These are phyloP conservation scores for Astreopora myriophthalma DNA, from an alignment of 64 coral and sea anemone genomes.

Conservation along the genomic window DNA sequence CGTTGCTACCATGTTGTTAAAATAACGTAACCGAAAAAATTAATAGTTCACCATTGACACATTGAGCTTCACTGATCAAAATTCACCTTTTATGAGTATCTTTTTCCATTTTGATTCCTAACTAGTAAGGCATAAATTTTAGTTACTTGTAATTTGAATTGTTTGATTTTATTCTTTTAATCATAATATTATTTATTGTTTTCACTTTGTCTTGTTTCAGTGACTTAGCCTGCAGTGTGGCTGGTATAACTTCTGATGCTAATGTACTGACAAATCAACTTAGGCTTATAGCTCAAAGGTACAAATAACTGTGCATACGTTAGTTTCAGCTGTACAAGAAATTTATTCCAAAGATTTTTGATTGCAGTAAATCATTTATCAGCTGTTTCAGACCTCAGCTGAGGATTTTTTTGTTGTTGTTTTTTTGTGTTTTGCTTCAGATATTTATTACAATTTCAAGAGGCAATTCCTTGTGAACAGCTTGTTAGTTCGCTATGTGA, in stretches of 20 bases:
- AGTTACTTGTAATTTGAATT: no score
- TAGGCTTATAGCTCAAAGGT: constrained; percentile 96
- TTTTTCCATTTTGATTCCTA: no score
- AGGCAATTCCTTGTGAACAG: constrained; percentile 98
- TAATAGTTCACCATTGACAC: no score
- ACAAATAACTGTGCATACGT: not conserved
- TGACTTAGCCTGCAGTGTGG: constrained; percentile 98
- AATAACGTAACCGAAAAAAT: no score
- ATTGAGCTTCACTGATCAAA: no score
- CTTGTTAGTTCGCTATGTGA: constrained; percentile 96
- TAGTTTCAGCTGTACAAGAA: no score
- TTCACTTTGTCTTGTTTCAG: constrained; percentile 21
- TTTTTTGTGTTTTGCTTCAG: constrained; percentile 15
- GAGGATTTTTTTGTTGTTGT: not conserved
- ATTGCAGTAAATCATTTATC: no score
- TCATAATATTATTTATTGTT: not conserved
- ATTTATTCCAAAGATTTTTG: no score
- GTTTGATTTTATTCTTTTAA: not conserved
- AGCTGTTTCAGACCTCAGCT: no score
- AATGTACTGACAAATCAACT: constrained; percentile 96
- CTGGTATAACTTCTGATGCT: constrained; percentile 99
- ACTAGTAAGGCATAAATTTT: no score
- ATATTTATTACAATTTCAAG: constrained; percentile 94
- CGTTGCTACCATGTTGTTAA: no score
- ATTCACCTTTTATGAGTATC: no score